phyloP scores from a whole-genome alignment of 2,113 vertebrate genomes.

The Psilopogon haemacephalus region DNA sequence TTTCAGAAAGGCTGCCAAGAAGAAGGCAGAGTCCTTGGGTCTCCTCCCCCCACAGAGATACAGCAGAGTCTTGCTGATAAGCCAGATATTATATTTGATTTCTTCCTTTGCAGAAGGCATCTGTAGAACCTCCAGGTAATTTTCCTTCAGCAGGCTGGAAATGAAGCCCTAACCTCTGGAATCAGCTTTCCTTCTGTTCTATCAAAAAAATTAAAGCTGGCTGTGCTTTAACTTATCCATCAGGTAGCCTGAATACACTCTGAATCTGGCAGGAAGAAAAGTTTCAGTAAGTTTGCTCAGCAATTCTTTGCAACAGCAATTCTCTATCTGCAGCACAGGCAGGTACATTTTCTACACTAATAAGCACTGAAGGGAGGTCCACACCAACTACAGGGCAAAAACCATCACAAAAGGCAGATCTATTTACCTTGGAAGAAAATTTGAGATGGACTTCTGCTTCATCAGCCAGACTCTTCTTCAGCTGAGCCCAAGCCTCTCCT shows the following conservation, averaged over 20 bases:
- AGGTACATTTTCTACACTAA: background rate
- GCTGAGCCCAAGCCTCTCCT: slow-evolving; percentile 93
- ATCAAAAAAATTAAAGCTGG: background rate
- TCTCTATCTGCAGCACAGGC: background rate
- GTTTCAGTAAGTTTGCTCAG: background rate
- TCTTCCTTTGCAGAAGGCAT: background rate
- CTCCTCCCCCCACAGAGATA: background rate
- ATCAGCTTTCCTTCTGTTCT: background rate
- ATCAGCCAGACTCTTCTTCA: slow-evolving; percentile 95
- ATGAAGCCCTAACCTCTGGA: background rate
- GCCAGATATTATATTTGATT: background rate
- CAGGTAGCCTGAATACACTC: background rate
- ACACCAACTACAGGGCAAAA: background rate
- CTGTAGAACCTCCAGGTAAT: background rate
- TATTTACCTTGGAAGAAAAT: slow-evolving; percentile 94
- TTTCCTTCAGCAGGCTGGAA: background rate
- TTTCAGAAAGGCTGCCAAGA: background rate
- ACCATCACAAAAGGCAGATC: background rate
- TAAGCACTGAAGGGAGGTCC: background rate
- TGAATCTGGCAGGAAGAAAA: background rate
- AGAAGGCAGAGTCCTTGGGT: background rate
- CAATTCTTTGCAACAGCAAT: background rate
- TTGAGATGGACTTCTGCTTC: slow-evolving; percentile 98
- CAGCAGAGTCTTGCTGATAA: background rate
- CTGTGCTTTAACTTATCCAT: background rate